Base-by-base conservation (phyloP, 1,140 invertebrate species). In the Drosophila sp. region DNA sequence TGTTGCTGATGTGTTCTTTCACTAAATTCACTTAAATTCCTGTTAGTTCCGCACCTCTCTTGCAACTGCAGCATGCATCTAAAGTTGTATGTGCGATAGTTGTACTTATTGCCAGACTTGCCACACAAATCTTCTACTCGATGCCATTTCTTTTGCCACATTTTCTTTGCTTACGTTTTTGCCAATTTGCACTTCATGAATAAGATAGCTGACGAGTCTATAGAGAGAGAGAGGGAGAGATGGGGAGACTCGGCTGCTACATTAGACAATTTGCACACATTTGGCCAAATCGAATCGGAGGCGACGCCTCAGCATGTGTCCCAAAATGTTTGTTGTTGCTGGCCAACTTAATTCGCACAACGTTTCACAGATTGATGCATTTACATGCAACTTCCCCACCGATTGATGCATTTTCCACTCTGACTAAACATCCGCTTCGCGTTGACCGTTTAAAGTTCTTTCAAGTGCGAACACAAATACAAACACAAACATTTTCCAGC, bases 141-240 rank as follows among this genome's bases (percentile, higher is more conserved):
- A 8, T 32, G 36, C 29, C 27, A 58, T 45, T 40, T 58, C 32
- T 36, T 57, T 45, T 46, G 43, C 48, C 9, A 34, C 38, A 29
- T 64, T 62, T 45, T 72, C 57, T 59, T 40, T 43, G 54, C 32
- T 80, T 75, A 40, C 54, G 57, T 57, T 75, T 69, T 73, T 89
- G 76, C 76, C 83, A 87, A 82, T 87, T 87, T 87, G 83, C 82
- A 87, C 83, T 87, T 82, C 83, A 87, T 89, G 82, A 87, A 87
- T 89, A 89, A 87, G 67, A 87, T 54, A 69, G 75, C 27, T 36
- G 9, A 21, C 11, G n/a, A 11, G 2, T 6, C 14, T 9, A 8
- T 13, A 56, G 53, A 11, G 53, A 18, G 34, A 6, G n/a, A 32
- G 43, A 43, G 53, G 11, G 40, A 21, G 27, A 8, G 34, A 2